A percentile compares a stretch with the other conserved stretches of the same genome.
These are phyloP conservation scores for Neuroterus valhalla DNA, from an alignment of 1,140 invertebrate genomes.

Conservation along the genomic window DNA sequence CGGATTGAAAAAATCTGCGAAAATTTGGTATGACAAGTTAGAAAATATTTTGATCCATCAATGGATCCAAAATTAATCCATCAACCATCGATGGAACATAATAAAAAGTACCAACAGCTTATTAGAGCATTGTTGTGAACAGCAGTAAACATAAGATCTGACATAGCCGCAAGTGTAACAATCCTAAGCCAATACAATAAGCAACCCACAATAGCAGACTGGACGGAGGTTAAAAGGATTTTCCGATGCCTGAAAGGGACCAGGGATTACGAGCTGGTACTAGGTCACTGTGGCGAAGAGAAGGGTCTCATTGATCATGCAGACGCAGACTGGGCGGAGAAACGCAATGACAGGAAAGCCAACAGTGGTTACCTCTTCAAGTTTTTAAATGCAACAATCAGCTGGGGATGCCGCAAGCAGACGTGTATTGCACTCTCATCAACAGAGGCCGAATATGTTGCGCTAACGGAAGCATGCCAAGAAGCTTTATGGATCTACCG, in stretches of 20 bases:
- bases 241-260: slow-evolving; percentile 55
- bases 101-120: slow-evolving; percentile 17
- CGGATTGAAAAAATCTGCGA: too few relatives aligned
- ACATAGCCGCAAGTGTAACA: slow-evolving; percentile 62
- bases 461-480: neutral
- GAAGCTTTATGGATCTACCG: neutral
- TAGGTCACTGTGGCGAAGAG: neutral
- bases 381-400: slow-evolving; percentile 8
- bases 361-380: slow-evolving; percentile 55
- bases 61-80: too few relatives aligned
- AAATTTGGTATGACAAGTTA: too few relatives aligned
- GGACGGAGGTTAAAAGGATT: slow-evolving; percentile 58
- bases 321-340: slow-evolving; percentile 57
- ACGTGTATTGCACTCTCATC: too few relatives aligned
- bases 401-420: too few relatives aligned
- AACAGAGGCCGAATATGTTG: too few relatives aligned
- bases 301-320: slow-evolving; percentile 41
- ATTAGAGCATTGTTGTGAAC: slow-evolving; percentile 63
- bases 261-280: neutral
- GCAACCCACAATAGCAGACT: slow-evolving; percentile 51
- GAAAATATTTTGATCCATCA: too few relatives aligned
- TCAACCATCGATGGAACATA: neutral
- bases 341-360: slow-evolving; percentile 47
- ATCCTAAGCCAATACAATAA: slow-evolving; percentile 57
- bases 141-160: slow-evolving; percentile 58